A percentile compares a stretch with the other conserved stretches of the same genome.
Conservation (phyloP, 2,113 vertebrate species). For the Pteropus alecto region DNA sequence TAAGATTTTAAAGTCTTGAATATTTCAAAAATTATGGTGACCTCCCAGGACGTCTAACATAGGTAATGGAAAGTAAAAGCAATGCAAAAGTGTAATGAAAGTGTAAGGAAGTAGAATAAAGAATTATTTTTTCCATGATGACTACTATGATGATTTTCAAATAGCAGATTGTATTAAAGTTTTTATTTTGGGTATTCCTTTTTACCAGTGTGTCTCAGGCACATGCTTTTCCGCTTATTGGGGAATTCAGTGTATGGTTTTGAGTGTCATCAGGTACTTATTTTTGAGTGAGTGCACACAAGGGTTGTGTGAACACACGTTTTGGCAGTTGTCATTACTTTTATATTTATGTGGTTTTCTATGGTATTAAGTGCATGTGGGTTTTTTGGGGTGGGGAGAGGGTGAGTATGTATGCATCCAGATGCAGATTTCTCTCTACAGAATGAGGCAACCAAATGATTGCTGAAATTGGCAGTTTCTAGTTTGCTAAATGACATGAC, state of each 20-base stretch:
- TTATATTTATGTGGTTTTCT: constrained; percentile 37
- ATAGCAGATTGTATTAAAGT: not conserved
- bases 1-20: constrained; percentile 19
- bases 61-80: constrained; percentile 34
- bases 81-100: not conserved
- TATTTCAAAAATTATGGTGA: not conserved
- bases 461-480: not conserved
- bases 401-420: not conserved
- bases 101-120: not conserved
- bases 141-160: not conserved
- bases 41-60: not conserved
- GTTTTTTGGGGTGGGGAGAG: too few species aligned
- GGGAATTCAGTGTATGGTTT: not conserved
- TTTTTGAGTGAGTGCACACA: not conserved
- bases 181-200: not conserved
- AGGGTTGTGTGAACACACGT: not conserved
- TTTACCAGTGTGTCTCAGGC: not conserved
- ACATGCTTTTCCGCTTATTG: not conserved
- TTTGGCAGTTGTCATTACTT: not conserved
- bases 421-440: not conserved
- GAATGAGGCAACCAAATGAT: not conserved
- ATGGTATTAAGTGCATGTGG: not conserved
- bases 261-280: not conserved
- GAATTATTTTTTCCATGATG: not conserved
- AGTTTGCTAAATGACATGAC: not conserved